Evolutionary conservation across 2,888 invertebrate species (phyloP).

Genomic region (Pegoplata infirma): DNA sequence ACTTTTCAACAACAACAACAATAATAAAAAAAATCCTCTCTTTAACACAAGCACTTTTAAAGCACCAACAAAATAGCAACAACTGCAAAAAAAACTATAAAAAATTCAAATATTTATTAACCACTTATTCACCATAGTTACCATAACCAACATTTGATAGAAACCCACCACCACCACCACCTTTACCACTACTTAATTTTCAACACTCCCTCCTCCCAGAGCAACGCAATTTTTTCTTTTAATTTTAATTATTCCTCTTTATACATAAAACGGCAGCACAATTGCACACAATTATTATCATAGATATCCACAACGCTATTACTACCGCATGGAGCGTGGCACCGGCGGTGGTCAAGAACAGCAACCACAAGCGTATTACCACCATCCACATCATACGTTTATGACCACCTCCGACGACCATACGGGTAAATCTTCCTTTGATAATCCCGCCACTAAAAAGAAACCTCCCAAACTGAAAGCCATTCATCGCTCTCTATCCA

Average conservation of each 20-base stretch:
- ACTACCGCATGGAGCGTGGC: conserved; percentile 78
- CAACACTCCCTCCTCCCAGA: neutral
- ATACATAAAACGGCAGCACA: conserved; percentile 70
- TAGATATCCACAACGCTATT: conserved; percentile 77
- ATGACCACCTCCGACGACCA: conserved; percentile 67
- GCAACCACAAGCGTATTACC: conserved; percentile 60
- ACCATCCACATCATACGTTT: conserved; percentile 68
- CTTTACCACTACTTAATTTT: neutral
- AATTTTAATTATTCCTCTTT: conserved; percentile 46
- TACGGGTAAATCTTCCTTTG: conserved; percentile 74
- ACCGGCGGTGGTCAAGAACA: conserved; percentile 75
- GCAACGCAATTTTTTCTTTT: neutral
- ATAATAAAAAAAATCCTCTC: conserved; percentile 32
- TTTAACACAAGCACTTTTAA: neutral
- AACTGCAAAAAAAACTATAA: too few species aligned
- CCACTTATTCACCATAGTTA: neutral
- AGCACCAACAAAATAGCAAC: neutral
- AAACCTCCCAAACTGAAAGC: conserved; percentile 78
- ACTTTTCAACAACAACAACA: neutral
- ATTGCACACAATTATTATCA: conserved; percentile 77
- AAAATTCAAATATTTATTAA: neutral
- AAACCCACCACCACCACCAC: neutral
- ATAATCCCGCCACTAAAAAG: conserved; percentile 77
- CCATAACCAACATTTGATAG: neutral
- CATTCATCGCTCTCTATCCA: conserved; percentile 77